These are phyloP conservation scores for Hyles lineata DNA, from an alignment of 2,888 invertebrate genomes.

Conservation along the genomic window DNA sequence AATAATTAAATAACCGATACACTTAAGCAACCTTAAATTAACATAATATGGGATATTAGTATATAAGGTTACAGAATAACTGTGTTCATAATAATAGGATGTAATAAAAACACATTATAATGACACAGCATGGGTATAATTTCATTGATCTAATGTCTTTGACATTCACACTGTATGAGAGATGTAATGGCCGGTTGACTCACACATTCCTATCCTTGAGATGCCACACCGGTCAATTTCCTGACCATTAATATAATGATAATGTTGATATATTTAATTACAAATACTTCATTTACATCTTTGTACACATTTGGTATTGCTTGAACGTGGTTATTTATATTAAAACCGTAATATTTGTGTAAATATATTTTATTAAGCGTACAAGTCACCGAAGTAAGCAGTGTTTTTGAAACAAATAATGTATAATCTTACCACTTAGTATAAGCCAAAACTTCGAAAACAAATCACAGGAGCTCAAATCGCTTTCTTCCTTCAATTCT, in stretches of 20 bases:
- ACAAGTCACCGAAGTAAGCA: background rate
- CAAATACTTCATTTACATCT: background rate
- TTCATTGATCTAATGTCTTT: constrained; percentile 30
- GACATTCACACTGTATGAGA: constrained; percentile 39
- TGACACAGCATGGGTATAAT: constrained; percentile 11
- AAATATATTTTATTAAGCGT: background rate
- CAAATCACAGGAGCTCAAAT: too few relatives aligned
- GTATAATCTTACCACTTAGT: too few relatives aligned
- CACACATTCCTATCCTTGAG: constrained; percentile 52
- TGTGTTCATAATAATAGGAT: background rate
- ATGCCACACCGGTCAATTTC: constrained; percentile 58
- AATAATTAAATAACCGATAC: too few relatives aligned
- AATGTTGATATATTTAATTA: constrained; percentile 10
- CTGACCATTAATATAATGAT: constrained; percentile 34
- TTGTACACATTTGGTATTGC: background rate
- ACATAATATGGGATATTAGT: background rate
- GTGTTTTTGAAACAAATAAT: too few relatives aligned
- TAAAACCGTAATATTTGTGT: background rate
- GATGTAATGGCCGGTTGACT: constrained; percentile 46
- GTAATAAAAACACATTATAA: constrained; percentile 4
- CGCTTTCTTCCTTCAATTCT: too few relatives aligned
- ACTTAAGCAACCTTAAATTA: too few relatives aligned
- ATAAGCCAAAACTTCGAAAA: too few relatives aligned
- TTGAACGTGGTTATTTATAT: background rate
- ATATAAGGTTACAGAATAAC: background rate